Evolutionary conservation across 2,888 invertebrate species (phyloP).

Genomic region (Ganaspis brasiliensis): DNA sequence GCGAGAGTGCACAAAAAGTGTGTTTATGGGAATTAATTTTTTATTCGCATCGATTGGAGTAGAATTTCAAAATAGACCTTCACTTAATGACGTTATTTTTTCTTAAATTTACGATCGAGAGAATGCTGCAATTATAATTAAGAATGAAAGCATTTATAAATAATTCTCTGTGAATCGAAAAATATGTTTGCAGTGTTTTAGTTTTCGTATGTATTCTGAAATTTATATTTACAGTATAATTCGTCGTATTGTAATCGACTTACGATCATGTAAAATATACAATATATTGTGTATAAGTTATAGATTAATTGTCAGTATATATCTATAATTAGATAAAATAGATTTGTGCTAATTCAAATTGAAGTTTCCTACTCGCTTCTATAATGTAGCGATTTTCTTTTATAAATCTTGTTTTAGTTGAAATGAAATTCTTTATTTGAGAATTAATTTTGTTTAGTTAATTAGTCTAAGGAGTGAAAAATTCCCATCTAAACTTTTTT

Average conservation of each 20-base stretch:
- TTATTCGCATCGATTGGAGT: background rate
- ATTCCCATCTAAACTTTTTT: background rate
- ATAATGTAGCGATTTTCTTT: background rate
- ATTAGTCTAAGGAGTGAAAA: background rate
- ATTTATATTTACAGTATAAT: slow-evolving; percentile 62
- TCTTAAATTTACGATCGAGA: slow-evolving; percentile 6
- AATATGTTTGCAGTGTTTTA: background rate
- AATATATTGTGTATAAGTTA: slow-evolving; percentile 51
- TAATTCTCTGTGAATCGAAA: slow-evolving; percentile 4
- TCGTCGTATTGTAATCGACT: slow-evolving; percentile 63
- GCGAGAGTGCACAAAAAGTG: background rate
- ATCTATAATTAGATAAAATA: slow-evolving; percentile 11
- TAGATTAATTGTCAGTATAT: slow-evolving; percentile 26
- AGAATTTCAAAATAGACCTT: slow-evolving; percentile 2
- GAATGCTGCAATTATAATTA: background rate
- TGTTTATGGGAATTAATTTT: background rate
- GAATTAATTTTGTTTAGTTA: background rate
- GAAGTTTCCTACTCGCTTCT: slow-evolving; percentile 13
- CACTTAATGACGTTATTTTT: background rate
- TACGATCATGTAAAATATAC: slow-evolving; percentile 64
- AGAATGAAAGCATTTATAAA: slow-evolving; percentile 11
- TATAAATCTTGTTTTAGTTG: background rate
- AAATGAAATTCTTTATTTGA: background rate
- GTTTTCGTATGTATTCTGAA: slow-evolving; percentile 55
- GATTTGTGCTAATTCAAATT: background rate